Conservation (phyloP, 2,888 invertebrate genomes). For the Ptilodon capucinus region DNA sequence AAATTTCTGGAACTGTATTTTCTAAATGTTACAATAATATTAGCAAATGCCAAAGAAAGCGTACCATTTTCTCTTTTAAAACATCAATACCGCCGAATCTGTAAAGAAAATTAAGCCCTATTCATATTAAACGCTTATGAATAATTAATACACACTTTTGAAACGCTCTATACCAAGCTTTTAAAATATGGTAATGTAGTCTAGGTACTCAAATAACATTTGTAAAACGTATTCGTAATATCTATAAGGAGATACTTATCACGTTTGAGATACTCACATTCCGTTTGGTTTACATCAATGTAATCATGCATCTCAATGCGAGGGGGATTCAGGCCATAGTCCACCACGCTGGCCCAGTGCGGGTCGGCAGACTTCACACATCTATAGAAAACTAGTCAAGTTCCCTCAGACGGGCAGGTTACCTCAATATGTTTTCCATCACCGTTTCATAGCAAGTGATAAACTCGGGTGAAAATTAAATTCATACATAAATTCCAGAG, state of each 20-base stretch:
- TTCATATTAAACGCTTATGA: conserved; percentile 15
- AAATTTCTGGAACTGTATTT: background rate
- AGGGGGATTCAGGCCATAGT: too few species aligned
- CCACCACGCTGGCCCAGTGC: too few species aligned
- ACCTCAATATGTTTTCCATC: too few species aligned
- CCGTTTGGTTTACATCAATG: conserved; percentile 20
- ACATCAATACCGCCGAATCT: background rate
- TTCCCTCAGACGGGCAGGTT: too few species aligned
- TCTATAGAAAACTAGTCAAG: too few species aligned
- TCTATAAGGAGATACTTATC: conserved; percentile 31
- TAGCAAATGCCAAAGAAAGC: background rate
- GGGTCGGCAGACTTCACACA: too few species aligned
- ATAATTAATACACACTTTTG: conserved; percentile 17
- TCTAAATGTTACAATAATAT: background rate
- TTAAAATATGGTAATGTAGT: conserved; percentile 19
- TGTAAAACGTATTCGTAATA: conserved; percentile 25
- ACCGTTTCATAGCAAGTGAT: too few species aligned
- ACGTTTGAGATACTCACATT: conserved; percentile 32
- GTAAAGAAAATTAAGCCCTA: conserved; percentile 5
- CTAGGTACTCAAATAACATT: conserved; percentile 11
- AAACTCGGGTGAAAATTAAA: too few species aligned
- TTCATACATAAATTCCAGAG: too few species aligned
- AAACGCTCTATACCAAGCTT: conserved; percentile 21
- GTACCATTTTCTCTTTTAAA: background rate
- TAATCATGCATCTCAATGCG: conserved; percentile 28